Conservation (phyloP, 2,888 invertebrate genomes). For the Agelastica alni region DNA sequence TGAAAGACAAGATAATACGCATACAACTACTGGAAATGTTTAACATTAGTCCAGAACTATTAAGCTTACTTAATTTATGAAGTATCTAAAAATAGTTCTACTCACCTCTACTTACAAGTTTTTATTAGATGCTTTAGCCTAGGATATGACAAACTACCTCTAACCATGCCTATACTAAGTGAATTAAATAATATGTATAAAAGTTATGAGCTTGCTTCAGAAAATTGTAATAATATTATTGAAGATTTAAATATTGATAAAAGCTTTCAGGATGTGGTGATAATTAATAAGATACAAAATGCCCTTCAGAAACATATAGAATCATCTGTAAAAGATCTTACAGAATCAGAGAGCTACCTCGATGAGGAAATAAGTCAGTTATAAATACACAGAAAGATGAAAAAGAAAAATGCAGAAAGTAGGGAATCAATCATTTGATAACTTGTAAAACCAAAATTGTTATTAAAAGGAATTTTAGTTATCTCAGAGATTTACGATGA, state of each 20-base stretch:
- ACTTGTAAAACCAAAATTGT: too few relatives aligned
- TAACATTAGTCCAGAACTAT: conserved; percentile 61
- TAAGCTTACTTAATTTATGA: conserved; percentile 65
- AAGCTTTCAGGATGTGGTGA: conserved; percentile 40
- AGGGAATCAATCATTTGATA: background rate
- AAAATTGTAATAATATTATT: conserved; percentile 46
- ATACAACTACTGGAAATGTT: conserved; percentile 66
- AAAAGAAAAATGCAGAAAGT: background rate
- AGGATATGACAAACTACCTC: conserved; percentile 60
- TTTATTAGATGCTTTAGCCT: conserved; percentile 64
- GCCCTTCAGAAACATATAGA: conserved; percentile 50
- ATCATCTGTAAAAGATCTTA: conserved; percentile 45
- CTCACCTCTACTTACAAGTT: conserved; percentile 66
- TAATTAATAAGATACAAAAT: conserved; percentile 49
- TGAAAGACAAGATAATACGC: conserved; percentile 67
- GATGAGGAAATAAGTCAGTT: conserved; percentile 49
- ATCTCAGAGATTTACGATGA: too few relatives aligned
- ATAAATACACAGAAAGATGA: conserved; percentile 13
- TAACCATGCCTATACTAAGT: conserved; percentile 59
- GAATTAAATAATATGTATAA: conserved; percentile 50
- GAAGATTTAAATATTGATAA: conserved; percentile 42
- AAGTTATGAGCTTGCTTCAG: conserved; percentile 46
- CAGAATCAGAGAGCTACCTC: conserved; percentile 48
- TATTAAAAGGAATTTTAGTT: too few relatives aligned
- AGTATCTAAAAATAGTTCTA: conserved; percentile 60